Conservation (phyloP, 2,113 vertebrate species). For the Ailuropoda melanoleuca region DNA sequence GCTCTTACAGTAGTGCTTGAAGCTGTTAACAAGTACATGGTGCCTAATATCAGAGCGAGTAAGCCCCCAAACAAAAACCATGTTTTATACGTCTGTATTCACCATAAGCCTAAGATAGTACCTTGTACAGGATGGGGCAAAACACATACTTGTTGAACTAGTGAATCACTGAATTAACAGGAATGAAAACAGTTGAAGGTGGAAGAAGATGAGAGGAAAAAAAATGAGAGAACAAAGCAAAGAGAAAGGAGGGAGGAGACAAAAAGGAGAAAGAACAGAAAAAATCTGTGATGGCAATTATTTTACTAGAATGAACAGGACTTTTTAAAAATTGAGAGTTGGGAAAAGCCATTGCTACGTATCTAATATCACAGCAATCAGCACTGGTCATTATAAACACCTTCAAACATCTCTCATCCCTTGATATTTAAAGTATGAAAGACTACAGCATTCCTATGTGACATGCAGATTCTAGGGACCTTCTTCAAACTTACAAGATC, state of each 20-base stretch:
- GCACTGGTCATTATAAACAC: neutral
- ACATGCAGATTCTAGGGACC: neutral
- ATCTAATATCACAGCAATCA: conserved; percentile 1
- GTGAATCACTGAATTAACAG: neutral
- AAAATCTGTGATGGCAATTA: neutral
- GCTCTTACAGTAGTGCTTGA: neutral
- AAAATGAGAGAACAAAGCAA: neutral
- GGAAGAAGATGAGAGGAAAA: neutral
- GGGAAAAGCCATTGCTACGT: neutral
- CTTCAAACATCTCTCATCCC: neutral
- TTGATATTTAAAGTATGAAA: neutral
- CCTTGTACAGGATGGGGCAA: neutral
- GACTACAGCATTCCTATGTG: neutral
- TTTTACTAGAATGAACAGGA: neutral
- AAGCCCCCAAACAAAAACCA: neutral
- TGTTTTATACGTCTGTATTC: neutral
- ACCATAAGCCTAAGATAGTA: neutral
- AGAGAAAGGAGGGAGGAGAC: neutral
- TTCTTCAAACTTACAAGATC: neutral
- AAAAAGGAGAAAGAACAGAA: neutral
- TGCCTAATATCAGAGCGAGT: neutral
- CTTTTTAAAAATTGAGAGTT: neutral
- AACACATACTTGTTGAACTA: neutral
- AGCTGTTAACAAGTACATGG: neutral
- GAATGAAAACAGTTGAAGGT: neutral